Conservation (phyloP, 2,113 vertebrate genomes). For the Potamarius usumacintae region DNA sequence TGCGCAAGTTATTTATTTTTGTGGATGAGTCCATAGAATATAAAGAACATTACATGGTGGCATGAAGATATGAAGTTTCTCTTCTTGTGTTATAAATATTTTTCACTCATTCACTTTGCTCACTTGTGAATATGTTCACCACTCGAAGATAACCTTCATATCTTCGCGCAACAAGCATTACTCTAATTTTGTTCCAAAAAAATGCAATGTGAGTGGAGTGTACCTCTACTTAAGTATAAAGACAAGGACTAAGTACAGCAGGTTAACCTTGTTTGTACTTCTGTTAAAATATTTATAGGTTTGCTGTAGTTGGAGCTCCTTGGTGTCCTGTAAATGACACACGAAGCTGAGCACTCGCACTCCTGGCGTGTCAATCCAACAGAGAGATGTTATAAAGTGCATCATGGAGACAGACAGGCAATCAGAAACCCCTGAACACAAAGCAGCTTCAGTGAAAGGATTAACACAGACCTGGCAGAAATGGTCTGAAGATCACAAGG, state of each 20-base stretch:
- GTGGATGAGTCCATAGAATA: too few species aligned
- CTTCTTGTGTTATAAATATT: too few species aligned
- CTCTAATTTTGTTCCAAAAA: neutral
- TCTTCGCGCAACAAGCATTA: too few species aligned
- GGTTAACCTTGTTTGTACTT: slow-evolving; percentile 33
- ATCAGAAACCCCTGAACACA: neutral
- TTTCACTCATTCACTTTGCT: too few species aligned
- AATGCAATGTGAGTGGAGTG: neutral
- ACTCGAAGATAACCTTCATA: too few species aligned
- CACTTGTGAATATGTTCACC: too few species aligned
- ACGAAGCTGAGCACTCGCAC: slow-evolving; percentile 2
- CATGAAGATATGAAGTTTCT: too few species aligned
- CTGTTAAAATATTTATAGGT: slow-evolving; percentile 42
- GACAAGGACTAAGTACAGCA: neutral
- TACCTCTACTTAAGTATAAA: neutral
- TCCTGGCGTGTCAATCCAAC: slow-evolving; percentile 16
- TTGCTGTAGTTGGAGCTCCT: slow-evolving; percentile 12
- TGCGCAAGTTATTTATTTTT: too few species aligned
- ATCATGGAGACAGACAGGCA: neutral
- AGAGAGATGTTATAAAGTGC: neutral
- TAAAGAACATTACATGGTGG: too few species aligned
- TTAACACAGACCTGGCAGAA: slow-evolving; percentile 83
- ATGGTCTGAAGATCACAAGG: slow-evolving; percentile 79
- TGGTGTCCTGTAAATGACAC: slow-evolving; percentile 12
- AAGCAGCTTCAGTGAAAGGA: slow-evolving; percentile 69